These are phyloP conservation scores for Crotalus tigris DNA, from an alignment of 2,113 vertebrate genomes.

Conservation along the genomic window DNA sequence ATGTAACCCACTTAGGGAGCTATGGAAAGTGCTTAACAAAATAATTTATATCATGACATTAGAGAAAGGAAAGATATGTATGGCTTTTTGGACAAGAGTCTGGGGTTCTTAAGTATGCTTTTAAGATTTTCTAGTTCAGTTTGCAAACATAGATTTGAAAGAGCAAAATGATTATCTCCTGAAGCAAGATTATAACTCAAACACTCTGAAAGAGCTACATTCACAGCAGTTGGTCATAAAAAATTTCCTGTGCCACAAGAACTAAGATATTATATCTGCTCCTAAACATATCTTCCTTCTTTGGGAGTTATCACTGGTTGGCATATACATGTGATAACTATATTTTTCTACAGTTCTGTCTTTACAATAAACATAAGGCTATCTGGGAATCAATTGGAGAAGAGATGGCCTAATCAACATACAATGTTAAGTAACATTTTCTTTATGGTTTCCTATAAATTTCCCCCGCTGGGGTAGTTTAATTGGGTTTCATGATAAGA, in stretches of 20 bases:
- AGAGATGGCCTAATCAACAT: background rate
- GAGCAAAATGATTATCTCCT: background rate
- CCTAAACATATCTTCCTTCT: background rate
- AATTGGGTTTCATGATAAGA: slow-evolving; percentile 46
- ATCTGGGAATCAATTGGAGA: background rate
- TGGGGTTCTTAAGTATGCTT: background rate
- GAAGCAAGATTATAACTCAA: background rate
- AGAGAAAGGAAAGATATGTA: background rate
- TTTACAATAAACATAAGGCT: background rate
- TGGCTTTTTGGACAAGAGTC: background rate
- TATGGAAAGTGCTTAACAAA: background rate
- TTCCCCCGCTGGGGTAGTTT: slow-evolving; percentile 43
- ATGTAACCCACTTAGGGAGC: background rate
- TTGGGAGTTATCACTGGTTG: background rate
- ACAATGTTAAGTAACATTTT: slow-evolving; percentile 42
- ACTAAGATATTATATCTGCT: background rate
- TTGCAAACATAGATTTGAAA: background rate
- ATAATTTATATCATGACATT: background rate
- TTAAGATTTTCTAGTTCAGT: background rate
- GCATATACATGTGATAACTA: background rate
- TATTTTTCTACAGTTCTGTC: background rate
- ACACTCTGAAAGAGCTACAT: background rate
- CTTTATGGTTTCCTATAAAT: slow-evolving; percentile 34
- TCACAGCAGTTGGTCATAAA: background rate
- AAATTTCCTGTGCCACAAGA: background rate